These are phyloP conservation scores for Labeo catla DNA, from an alignment of 2,113 vertebrate species.

Conservation along the genomic window DNA sequence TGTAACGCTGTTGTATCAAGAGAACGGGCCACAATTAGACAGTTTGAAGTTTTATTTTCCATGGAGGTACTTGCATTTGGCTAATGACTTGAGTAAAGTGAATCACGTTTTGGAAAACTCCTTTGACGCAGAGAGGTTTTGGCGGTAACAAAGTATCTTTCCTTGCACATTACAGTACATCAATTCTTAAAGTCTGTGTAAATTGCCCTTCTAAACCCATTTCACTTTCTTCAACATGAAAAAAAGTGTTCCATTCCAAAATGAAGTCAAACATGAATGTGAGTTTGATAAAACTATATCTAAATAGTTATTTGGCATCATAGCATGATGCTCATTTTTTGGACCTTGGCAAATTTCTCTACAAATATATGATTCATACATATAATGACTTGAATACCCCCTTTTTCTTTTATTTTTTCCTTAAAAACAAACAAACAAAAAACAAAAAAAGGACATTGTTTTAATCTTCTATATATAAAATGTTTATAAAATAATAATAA, in stretches of 20 bases:
- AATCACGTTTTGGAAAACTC: constrained; percentile 16
- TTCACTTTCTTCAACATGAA: not conserved
- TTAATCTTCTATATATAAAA: no score
- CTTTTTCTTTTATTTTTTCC: no score
- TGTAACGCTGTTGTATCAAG: constrained; percentile 37
- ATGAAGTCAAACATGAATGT: not conserved
- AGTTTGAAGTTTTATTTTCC: constrained; percentile 17
- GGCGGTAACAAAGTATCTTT: constrained; percentile 4
- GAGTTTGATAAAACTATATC: not conserved
- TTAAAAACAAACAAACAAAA: no score
- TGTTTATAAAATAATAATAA: no score
- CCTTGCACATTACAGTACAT: constrained; percentile 19
- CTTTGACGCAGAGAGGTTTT: not conserved
- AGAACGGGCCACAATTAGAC: not conserved
- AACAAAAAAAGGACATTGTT: no score
- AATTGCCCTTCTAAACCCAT: not conserved
- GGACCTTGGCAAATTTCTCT: no score
- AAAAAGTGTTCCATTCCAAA: not conserved
- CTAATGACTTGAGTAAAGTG: constrained; percentile 7
- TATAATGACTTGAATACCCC: no score
- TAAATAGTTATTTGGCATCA: not conserved
- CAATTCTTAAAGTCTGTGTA: constrained; percentile 3
- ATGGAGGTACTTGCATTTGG: not conserved
- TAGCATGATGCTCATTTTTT: no score
- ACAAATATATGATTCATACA: no score